Evolutionary conservation across 2,888 invertebrate genomes (phyloP).

Genomic region (Phorcus lineatus): DNA sequence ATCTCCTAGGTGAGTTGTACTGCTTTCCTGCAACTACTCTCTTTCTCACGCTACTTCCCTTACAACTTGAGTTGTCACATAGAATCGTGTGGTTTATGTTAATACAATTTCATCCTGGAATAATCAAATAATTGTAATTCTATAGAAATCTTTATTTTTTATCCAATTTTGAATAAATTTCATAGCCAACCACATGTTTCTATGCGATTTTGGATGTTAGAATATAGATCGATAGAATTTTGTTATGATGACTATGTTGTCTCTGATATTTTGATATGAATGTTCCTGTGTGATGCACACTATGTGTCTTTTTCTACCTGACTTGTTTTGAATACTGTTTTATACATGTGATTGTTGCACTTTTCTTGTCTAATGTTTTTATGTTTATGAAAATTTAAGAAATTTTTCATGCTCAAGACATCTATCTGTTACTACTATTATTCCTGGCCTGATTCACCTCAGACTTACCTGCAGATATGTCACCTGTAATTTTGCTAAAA

Average conservation of each 20-base stretch:
- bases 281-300: background rate
- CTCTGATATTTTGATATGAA: background rate
- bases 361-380: no score
- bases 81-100: background rate
- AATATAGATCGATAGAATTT: background rate
- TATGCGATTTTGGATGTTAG: no score
- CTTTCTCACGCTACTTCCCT: background rate
- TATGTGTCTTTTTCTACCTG: background rate
- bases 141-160: no score
- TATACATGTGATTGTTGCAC: no score
- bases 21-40: background rate
- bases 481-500: background rate
- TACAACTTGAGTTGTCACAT: background rate
- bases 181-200: no score
- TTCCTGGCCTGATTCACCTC: background rate
- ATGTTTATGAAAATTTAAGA: no score
- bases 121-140: no score
- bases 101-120: background rate
- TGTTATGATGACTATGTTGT: background rate
- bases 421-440: no score
- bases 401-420: no score
- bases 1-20: slow-evolving; percentile 51
- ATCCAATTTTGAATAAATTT: no score
- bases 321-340: no score
- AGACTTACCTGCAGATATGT: background rate